phyloP scores from a whole-genome alignment of 1,140 invertebrate species.

The Heterodera carotae region DNA sequence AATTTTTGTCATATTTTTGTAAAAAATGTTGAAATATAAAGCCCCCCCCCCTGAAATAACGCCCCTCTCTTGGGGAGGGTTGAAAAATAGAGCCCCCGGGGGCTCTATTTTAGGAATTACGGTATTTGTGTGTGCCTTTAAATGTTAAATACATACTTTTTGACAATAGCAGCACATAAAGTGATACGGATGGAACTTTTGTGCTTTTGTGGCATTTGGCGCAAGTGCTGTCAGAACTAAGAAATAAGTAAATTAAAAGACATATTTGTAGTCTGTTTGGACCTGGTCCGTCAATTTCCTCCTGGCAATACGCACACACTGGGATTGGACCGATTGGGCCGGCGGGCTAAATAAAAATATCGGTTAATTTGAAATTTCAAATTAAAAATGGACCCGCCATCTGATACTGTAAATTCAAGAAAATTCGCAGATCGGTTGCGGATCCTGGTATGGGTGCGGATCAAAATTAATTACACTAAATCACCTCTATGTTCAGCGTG shows the following conservation, averaged over 20 bases:
- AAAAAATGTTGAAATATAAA: too few relatives aligned
- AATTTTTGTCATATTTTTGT: too few relatives aligned
- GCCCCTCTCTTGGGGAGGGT: too few relatives aligned
- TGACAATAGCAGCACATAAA: conserved; percentile 65
- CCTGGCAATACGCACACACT: conserved; percentile 62
- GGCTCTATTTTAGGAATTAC: too few relatives aligned
- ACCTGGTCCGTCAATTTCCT: conserved; percentile 62
- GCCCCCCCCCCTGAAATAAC: too few relatives aligned
- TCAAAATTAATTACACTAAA: conserved; percentile 7
- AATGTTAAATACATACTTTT: conserved; percentile 41
- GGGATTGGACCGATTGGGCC: conserved; percentile 46
- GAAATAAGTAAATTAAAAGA: neutral
- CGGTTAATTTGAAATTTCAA: neutral
- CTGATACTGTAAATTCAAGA: too few relatives aligned
- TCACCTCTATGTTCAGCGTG: conserved; percentile 62
- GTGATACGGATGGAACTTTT: conserved; percentile 64
- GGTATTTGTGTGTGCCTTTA: too few relatives aligned
- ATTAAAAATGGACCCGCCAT: too few relatives aligned
- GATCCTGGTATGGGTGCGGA: too few relatives aligned
- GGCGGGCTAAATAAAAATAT: conserved; percentile 41
- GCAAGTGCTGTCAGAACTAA: conserved; percentile 59
- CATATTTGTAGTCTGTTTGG: too few relatives aligned
- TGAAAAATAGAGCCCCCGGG: neutral
- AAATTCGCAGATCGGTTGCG: too few relatives aligned
- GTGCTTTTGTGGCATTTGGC: conserved; percentile 59